These are phyloP conservation scores for Hippoglossus stenolepis DNA, from an alignment of 2,113 vertebrate species.

Conservation along the genomic window DNA sequence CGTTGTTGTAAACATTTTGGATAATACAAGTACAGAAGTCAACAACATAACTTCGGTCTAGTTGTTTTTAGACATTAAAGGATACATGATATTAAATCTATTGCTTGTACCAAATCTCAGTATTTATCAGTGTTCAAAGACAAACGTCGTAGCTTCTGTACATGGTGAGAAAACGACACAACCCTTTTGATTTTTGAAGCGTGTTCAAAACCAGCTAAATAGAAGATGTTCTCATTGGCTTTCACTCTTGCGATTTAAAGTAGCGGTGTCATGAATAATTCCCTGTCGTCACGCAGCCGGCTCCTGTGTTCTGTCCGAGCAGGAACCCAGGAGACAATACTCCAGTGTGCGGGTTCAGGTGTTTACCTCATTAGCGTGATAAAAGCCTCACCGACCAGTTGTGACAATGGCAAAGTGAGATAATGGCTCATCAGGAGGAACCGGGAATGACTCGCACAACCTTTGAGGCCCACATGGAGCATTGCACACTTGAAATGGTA, in stretches of 20 bases:
- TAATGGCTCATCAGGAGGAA: constrained; percentile 58
- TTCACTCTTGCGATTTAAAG: constrained; percentile 9
- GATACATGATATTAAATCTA: too few relatives aligned
- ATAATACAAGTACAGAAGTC: too few relatives aligned
- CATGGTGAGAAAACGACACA: background rate
- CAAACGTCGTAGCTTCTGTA: background rate
- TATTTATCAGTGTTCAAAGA: too few relatives aligned
- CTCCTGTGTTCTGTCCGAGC: constrained; percentile 32
- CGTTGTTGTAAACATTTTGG: too few relatives aligned
- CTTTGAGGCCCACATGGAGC: constrained; percentile 25
- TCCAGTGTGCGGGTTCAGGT: constrained; percentile 64
- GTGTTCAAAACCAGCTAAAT: background rate
- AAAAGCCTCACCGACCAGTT: constrained; percentile 58
- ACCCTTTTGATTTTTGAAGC: background rate
- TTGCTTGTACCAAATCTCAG: too few relatives aligned
- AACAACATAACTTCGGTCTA: too few relatives aligned
- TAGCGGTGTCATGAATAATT: constrained; percentile 24
- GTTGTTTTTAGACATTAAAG: too few relatives aligned
- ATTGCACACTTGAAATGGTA: constrained; percentile 63
- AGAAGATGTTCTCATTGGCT: background rate
- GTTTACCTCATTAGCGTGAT: constrained; percentile 48
- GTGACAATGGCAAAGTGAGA: constrained; percentile 64
- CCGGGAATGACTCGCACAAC: constrained; percentile 46
- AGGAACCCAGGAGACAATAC: constrained; percentile 51
- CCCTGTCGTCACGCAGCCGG: background rate